Conservation (phyloP, 2,888 invertebrate genomes). For the Pollenia amentaria region DNA sequence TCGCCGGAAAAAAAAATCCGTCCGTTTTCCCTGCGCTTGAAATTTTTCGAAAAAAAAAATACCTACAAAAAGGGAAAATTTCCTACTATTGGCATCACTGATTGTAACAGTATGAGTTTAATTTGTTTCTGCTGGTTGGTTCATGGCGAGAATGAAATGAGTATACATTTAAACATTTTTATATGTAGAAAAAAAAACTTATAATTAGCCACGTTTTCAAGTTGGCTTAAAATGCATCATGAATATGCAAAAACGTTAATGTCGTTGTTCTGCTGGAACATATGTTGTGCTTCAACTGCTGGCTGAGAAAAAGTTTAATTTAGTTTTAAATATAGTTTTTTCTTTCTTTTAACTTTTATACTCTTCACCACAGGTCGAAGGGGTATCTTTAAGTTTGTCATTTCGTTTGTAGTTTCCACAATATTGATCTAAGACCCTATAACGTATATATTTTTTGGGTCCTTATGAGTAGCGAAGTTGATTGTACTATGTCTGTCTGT, state of each 20-base stretch:
- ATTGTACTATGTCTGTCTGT: too few species aligned
- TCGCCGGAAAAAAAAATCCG: too few species aligned
- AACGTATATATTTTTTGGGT: too few species aligned
- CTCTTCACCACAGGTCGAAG: too few species aligned
- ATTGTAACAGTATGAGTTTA: conserved; percentile 14
- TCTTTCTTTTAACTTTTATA: neutral
- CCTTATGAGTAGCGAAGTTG: too few species aligned
- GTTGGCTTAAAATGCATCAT: conserved; percentile 43
- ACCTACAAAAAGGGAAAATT: too few species aligned
- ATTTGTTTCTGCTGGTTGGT: conserved; percentile 13
- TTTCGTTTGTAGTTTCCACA: too few species aligned
- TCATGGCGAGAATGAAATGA: conserved; percentile 4
- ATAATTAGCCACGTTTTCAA: conserved; percentile 64
- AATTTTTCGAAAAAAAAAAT: too few species aligned
- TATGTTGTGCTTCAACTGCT: conserved; percentile 43
- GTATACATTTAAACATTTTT: neutral
- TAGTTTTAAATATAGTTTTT: conserved; percentile 21
- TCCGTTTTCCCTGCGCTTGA: too few species aligned
- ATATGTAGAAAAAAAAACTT: conserved; percentile 15
- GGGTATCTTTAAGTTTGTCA: too few species aligned
- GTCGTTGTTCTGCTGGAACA: conserved; percentile 1
- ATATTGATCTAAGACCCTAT: too few species aligned
- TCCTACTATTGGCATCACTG: too few species aligned
- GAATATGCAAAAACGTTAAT: conserved; percentile 28
- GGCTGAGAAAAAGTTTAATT: conserved; percentile 35